Conservation (phyloP, 2,113 vertebrate species). For the Hepsetus odoe region DNA sequence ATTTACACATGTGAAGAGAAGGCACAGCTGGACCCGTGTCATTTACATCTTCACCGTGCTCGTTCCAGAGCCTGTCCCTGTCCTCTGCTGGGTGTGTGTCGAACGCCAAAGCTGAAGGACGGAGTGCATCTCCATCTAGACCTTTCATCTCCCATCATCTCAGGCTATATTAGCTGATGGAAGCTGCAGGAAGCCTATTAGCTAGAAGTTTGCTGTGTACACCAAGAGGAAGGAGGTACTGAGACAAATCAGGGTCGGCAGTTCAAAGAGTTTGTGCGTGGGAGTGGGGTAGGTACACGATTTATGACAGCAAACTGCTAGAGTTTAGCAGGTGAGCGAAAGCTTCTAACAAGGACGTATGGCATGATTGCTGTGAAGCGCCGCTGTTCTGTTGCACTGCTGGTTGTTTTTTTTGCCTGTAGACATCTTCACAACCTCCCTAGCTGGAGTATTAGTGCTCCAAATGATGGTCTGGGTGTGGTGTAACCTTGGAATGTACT, state of each 20-base stretch:
- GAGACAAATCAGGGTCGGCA: constrained; percentile 43
- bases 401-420: background rate
- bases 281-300: background rate
- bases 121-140: constrained; percentile 22
- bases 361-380: background rate
- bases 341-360: background rate
- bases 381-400: background rate
- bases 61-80: constrained; percentile 49
- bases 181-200: constrained; percentile 47
- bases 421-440: too few relatives aligned
- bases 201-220: constrained; percentile 21
- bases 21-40: constrained; percentile 56
- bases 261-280: background rate
- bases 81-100: constrained; percentile 57
- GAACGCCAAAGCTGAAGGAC: constrained; percentile 48
- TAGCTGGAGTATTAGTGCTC: background rate
- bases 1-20: constrained; percentile 69
- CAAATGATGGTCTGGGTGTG: too few relatives aligned
- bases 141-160: constrained; percentile 55
- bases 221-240: constrained; percentile 21
- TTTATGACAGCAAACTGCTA: background rate
- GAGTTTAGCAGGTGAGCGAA: background rate
- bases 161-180: constrained; percentile 10
- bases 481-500: too few relatives aligned
- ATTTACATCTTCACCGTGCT: constrained; percentile 62